Evolutionary conservation across 2,888 invertebrate genomes (phyloP), one percentile per base, ranked within the genome.

Genomic region (Trissoscelio sp.): DNA sequence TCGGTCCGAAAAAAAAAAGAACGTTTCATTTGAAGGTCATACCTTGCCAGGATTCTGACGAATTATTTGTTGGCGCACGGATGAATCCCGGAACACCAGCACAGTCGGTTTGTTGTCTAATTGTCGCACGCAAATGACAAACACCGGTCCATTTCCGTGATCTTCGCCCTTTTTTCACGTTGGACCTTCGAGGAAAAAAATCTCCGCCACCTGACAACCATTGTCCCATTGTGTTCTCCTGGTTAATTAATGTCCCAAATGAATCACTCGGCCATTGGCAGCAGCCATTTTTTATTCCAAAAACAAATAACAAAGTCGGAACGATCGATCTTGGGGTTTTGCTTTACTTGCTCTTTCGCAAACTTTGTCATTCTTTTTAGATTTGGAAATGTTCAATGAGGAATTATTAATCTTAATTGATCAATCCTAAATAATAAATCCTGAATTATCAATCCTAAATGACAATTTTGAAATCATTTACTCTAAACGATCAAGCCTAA

Each of bases 191-290:
- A 11, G 28, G 16, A 39, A 34, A 58, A 11, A 34, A 39, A 39
- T 37, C 66, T 66, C 55, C 16, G 51, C 34, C 24, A 37, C 14
- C 31, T 72, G 79, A 51, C 79, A 66, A 53, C 28, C 46, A 66
- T 72, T 72, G 57, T 72, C 20, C 46, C 37, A 78, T 72, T 78
- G 70, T 72, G 18, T 9, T n/a, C 14, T 28, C 53, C 31, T 24
- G 42, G 12, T 73, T 72, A 79, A 79, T 79, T 79, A 79, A 79
- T 79, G 72, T 60, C 58, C 22, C 14, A 53, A 79, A 79, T 72
- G 53, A 67, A 73, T 79, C 66, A 79, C 48, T 42, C 16, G 44
- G 24, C 14, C 58, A 70, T 77, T 69, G 69, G 28, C 67, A 37
- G 57, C 22, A 6, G 62, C 24, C 4, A 70, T 51, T 78, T 62